Percentiles rank a stretch among this genome's conserved stretches.
Conservation (phyloP, 2,888 invertebrate genomes). For the Hirtodrosophila alboralis region DNA sequence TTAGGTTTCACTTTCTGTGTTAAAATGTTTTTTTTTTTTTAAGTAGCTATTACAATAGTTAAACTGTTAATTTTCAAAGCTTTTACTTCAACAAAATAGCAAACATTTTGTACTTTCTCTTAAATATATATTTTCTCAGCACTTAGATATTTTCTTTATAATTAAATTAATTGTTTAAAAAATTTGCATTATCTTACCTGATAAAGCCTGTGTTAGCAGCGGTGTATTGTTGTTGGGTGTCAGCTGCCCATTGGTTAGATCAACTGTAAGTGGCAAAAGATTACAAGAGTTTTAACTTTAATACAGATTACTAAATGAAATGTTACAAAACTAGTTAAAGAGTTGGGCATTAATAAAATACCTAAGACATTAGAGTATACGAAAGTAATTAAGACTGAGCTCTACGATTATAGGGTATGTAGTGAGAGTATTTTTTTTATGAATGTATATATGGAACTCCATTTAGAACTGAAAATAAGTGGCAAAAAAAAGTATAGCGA, state of each 20-base stretch:
- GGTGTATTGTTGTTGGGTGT: conserved; percentile 98
- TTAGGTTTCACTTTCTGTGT: too few species aligned
- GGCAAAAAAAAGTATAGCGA: background rate
- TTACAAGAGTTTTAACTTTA: conserved; percentile 47
- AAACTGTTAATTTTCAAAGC: too few species aligned
- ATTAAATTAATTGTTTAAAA: too few species aligned
- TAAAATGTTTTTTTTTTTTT: too few species aligned
- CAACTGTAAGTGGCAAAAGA: conserved; percentile 88
- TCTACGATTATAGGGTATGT: conserved; percentile 51
- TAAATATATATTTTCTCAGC: too few species aligned
- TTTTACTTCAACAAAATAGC: too few species aligned
- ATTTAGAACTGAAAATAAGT: conserved; percentile 8
- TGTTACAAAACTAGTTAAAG: conserved; percentile 39
- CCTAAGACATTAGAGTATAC: conserved; percentile 63
- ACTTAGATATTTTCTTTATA: too few species aligned
- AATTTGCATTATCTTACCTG: conserved; percentile 94
- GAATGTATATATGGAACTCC: conserved; percentile 22
- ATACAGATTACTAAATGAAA: conserved; percentile 11
- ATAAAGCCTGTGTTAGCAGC: conserved; percentile 96
- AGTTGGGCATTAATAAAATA: conserved; percentile 42
- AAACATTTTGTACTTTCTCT: too few species aligned
- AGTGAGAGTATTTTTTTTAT: conserved; percentile 38
- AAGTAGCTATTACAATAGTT: too few species aligned
- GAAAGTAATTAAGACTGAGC: conserved; percentile 65
- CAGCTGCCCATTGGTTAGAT: conserved; percentile 97